Base-by-base conservation (phyloP, 2,797 vertebrate genomes). In the Rhincodon typus region DNA sequence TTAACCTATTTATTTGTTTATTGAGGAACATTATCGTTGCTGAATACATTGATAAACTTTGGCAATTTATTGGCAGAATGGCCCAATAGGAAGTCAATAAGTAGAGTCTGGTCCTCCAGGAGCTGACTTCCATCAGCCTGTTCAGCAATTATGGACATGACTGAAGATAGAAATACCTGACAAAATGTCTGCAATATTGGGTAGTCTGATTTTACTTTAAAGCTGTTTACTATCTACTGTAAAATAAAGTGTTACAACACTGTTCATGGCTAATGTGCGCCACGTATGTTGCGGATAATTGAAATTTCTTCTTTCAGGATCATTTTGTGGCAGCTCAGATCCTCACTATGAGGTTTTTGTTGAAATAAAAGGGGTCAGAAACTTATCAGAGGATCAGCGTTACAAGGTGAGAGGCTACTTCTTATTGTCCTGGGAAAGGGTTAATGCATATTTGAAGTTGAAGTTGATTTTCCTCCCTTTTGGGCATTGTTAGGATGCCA, bases 321-420 rank as follows among this genome's bases (percentile, higher is more conserved):
- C 98, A 96, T 97, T 97, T 0, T 98, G 97, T 0, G 98, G 98
- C 0, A 98, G 97, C 46, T 98, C 98, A 0, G 99, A 99, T 82
- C 99, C 98, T 38, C 99, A 99, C 97, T 99, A 99, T 10, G 98
- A 99, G 96, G 98, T 99, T 95, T 99, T 99, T 15, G 13, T 99
- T 95, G 98, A 99, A 96, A 97, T 99, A 95, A 98, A 97, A 96
- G 98, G 98, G 4, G 97, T 99, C 96, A 97, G 99, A 96, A 98
- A 98, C 96, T 98, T 99, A 91, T 98, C 98, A 0, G 99, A 99
- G 97, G 98, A 98, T 72, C 98, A 99, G 95, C 97, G 99, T 95
- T 98, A 98, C 96, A 99, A 98, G 98, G 99, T 99, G 94, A 96
- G 96, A 30, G 12, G 50, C 15, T 1, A 38, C 86, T 72, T 53